These are phyloP conservation scores for Acinonyx jubatus DNA, from an alignment of 2,113 vertebrate genomes.

Conservation along the genomic window DNA sequence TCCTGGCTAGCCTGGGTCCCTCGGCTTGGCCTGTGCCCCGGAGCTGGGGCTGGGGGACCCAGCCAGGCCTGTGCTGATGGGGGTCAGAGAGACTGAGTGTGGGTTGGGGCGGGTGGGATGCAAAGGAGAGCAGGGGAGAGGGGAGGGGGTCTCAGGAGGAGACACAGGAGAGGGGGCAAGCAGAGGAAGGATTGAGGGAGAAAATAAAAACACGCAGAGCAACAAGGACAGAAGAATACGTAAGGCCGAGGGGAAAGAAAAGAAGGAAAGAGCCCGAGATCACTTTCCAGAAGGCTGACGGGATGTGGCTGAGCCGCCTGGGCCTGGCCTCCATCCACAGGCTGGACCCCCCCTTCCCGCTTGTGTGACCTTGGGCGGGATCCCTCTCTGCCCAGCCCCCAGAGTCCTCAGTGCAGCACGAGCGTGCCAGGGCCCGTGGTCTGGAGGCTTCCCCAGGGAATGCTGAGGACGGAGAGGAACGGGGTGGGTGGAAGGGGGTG, in stretches of 20 bases:
- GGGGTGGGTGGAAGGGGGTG: fast-evolving
- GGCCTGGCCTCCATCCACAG: not conserved
- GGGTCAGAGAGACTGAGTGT: not conserved
- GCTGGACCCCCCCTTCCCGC: not conserved
- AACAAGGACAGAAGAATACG: not conserved
- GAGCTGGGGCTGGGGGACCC: not conserved
- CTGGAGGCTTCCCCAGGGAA: not conserved
- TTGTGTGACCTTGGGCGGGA: not conserved
- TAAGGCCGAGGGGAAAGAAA: not conserved
- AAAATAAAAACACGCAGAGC: not conserved
- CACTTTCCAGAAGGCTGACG: not conserved
- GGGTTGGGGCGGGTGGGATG: not conserved
- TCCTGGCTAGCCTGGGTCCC: not conserved
- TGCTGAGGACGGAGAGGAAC: not conserved
- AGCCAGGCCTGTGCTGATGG: not conserved
- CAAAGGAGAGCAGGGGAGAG: not conserved
- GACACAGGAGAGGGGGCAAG: not conserved
- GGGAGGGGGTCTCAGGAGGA: not conserved
- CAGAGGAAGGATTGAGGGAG: not conserved
- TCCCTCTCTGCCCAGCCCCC: not conserved
- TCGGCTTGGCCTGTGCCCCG: not conserved
- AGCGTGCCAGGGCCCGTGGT: fast-evolving
- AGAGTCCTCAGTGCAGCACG: not conserved
- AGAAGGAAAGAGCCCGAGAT: not conserved
- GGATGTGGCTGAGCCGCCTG: not conserved